A percentile compares a stretch with the other conserved stretches of the same genome.
Evolutionary conservation across 2,113 vertebrate species (phyloP).

Genomic region (Myrmophylax atrothorax): DNA sequence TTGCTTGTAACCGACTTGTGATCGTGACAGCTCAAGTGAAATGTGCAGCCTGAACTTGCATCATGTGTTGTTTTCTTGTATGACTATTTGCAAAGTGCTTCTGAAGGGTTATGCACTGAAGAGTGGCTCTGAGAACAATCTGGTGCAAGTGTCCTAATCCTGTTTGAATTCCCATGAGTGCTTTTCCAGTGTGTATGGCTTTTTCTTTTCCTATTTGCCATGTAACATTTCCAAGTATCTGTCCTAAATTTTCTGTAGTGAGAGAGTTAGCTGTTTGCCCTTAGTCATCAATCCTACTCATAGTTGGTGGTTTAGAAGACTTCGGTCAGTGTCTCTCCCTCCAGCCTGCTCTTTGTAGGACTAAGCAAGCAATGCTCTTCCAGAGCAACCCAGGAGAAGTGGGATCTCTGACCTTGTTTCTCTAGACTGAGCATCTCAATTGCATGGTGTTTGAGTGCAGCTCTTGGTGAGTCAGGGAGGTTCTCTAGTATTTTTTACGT

Average conservation of each 20-base stretch:
- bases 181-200: background rate
- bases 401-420: background rate
- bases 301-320: background rate
- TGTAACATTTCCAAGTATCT: background rate
- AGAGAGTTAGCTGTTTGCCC: background rate
- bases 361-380: accelerated
- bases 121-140: background rate
- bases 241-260: background rate
- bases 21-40: accelerated
- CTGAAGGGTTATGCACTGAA: background rate
- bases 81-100: background rate
- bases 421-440: accelerated
- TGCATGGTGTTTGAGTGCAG: background rate
- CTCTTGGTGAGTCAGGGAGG: background rate
- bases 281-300: background rate
- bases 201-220: background rate
- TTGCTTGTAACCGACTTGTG: background rate
- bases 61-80: background rate
- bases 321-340: background rate
- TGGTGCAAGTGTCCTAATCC: background rate
- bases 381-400: background rate
- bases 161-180: background rate
- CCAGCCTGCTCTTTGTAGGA: background rate
- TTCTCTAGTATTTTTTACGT: background rate
- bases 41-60: background rate